Evolutionary conservation across 2,113 vertebrate species (phyloP).

Genomic region (Oncorhynchus nerka): DNA sequence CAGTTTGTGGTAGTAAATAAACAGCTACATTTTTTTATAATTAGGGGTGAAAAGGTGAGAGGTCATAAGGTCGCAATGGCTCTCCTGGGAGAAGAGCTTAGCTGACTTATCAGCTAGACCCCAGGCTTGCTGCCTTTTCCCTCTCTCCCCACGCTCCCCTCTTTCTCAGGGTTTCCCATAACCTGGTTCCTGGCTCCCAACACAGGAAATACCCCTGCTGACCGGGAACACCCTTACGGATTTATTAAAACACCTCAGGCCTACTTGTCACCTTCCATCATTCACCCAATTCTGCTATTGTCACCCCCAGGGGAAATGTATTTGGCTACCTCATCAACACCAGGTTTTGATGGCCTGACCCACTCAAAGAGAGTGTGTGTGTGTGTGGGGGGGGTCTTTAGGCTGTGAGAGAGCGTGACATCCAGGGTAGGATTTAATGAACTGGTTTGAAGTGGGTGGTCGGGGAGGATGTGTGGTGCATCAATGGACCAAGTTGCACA

Average conservation of each 20-base stretch:
- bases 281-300: neutral
- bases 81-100: neutral
- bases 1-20: too few relatives aligned
- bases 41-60: neutral
- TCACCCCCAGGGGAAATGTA: neutral
- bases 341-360: conserved; percentile 20
- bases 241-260: conserved; percentile 5
- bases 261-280: conserved; percentile 11
- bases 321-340: conserved; percentile 8
- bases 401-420: conserved; percentile 5
- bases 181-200: neutral
- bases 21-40: too few relatives aligned
- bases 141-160: neutral
- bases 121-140: neutral
- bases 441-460: neutral
- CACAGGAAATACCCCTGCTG: neutral
- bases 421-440: conserved; percentile 27
- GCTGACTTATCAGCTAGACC: neutral
- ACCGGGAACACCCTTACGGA: conserved; percentile 1
- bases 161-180: neutral
- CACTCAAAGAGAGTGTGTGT: neutral
- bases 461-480: neutral
- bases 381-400: neutral
- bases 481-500: neutral
- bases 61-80: neutral